These are phyloP conservation scores for Dermatemys mawii DNA, from an alignment of 2,113 vertebrate species.

Conservation along the genomic window DNA sequence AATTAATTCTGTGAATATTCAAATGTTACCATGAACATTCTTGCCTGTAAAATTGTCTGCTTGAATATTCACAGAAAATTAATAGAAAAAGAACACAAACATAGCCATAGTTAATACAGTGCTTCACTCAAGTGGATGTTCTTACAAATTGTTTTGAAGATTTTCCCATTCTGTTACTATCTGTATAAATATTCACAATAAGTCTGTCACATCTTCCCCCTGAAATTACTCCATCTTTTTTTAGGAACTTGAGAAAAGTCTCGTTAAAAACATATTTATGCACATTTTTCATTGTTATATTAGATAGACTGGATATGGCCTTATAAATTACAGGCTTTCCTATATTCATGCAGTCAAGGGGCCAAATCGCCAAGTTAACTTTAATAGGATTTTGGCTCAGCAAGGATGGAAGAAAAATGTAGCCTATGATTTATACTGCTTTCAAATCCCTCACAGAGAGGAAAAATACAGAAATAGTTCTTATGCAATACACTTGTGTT, in stretches of 20 bases:
- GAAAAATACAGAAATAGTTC: conserved; percentile 50
- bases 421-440: conserved; percentile 66
- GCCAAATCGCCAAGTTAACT: conserved; percentile 70
- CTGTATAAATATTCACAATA: conserved; percentile 68
- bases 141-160: conserved; percentile 73
- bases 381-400: conserved; percentile 73
- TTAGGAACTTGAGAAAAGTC: conserved; percentile 61
- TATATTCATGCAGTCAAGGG: conserved; percentile 68
- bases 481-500: conserved; percentile 56
- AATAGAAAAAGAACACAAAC: conserved; percentile 59
- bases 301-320: conserved; percentile 64
- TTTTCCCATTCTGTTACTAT: conserved; percentile 66
- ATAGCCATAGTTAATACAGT: conserved; percentile 54
- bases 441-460: conserved; percentile 59
- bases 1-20: conserved; percentile 28
- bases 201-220: conserved; percentile 57
- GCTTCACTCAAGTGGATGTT: conserved; percentile 63
- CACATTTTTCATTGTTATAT: conserved; percentile 60
- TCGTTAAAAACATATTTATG: conserved; percentile 68
- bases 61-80: conserved; percentile 43
- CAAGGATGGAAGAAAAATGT: conserved; percentile 66
- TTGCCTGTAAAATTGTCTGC: conserved; percentile 45
- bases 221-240: conserved; percentile 63
- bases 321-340: conserved; percentile 74
- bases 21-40: conserved; percentile 8